Evolutionary conservation across 2,888 invertebrate species (phyloP).

Genomic region (Chamaedrilus cognettii): DNA sequence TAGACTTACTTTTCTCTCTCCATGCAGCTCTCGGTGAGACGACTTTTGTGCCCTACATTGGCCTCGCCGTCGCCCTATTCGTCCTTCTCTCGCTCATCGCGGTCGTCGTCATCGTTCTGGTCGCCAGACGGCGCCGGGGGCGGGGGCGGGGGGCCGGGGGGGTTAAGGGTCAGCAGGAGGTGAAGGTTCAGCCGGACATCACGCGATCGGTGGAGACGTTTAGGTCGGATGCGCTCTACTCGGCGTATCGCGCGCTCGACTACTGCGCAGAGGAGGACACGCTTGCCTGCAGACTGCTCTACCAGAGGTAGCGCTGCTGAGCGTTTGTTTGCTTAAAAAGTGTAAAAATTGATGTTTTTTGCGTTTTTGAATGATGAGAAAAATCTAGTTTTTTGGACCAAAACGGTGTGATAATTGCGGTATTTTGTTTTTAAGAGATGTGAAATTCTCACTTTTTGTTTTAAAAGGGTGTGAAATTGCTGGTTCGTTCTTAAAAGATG

Average conservation of each 20-base stretch:
- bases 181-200: constrained; percentile 1
- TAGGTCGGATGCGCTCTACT: neutral
- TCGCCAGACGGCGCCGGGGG: constrained; percentile 20
- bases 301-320: constrained; percentile 4
- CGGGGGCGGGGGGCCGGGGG: neutral
- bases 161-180: no score
- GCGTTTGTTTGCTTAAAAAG: no score
- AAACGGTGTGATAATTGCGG: no score
- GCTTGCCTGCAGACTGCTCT: neutral
- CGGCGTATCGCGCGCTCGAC: neutral
- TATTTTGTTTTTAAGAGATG: no score
- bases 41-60: constrained; percentile 17
- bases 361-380: no score
- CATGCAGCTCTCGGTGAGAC: neutral
- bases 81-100: constrained; percentile 21
- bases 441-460: no score
- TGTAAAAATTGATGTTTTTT: no score
- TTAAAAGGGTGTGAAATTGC: no score
- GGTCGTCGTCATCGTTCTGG: constrained; percentile 22
- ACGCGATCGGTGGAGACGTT: neutral
- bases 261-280: constrained; percentile 1
- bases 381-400: no score
- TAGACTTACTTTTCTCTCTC: neutral
- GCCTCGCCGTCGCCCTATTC: constrained; percentile 21
- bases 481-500: no score